These are phyloP conservation scores for Amphipoea oculea DNA, from an alignment of 2,888 invertebrate genomes.

Conservation along the genomic window DNA sequence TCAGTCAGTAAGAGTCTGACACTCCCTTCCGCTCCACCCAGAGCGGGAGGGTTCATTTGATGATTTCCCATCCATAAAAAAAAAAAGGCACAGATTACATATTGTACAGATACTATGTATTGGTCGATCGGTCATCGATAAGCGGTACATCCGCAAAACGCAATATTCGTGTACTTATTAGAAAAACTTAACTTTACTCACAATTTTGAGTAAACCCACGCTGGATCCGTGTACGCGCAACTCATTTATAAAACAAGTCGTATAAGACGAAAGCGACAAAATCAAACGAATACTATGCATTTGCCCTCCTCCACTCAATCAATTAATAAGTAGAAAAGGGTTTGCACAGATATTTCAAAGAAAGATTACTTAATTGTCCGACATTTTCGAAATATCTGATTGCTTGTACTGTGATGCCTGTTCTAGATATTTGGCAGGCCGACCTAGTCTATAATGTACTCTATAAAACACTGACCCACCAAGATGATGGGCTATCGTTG, in stretches of 20 bases:
- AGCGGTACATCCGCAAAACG: conserved; percentile 9
- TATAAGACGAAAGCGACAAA: not conserved
- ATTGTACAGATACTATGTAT: not conserved
- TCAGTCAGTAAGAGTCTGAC: too few relatives aligned
- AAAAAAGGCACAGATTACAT: not conserved
- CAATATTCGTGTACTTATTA: conserved; percentile 1
- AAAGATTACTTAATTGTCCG: not conserved
- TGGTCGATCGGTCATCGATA: not conserved
- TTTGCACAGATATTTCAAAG: not conserved
- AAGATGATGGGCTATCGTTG: conserved; percentile 22
- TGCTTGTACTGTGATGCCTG: not conserved
- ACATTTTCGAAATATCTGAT: not conserved
- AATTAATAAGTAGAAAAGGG: not conserved
- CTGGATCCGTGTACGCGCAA: conserved; percentile 2
- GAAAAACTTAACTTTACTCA: not conserved
- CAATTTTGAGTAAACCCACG: conserved; percentile 1
- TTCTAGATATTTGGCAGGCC: conserved; percentile 12
- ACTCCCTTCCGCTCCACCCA: too few relatives aligned
- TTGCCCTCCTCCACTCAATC: not conserved
- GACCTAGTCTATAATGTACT: conserved; percentile 46
- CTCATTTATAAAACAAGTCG: conserved; percentile 9
- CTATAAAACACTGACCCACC: conserved; percentile 17
- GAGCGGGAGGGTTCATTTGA: too few relatives aligned
- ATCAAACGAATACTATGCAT: not conserved
- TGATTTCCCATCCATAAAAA: too few relatives aligned